Base-by-base conservation (phyloP, 1,140 invertebrate species). In the Tenebrio molitor region DNA sequence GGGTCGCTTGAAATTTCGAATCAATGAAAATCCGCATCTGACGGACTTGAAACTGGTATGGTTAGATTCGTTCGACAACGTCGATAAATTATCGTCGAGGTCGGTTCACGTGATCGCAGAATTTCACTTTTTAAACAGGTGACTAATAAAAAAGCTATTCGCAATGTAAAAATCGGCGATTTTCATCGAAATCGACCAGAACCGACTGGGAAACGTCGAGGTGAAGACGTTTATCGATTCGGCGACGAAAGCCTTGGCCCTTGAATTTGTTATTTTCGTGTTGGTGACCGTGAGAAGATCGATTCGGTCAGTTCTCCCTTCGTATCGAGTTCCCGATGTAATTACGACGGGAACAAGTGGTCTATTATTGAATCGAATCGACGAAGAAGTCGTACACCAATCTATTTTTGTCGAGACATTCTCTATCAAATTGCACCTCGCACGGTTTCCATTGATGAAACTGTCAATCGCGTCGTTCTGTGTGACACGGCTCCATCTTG, bases 41-140 rank as follows among this genome's bases (percentile, higher is more conserved):
- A 33, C 29, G 4, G 10, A 4, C 29, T 33, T 10, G 4, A 33
- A 33, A 33, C 29, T 33, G 29, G 29, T 5, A 10, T 33, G 4
- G 29, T 33, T 33, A 33, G 29, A 33, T 10, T 19, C 10, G 44
- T 7, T 50, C n/a, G 7, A 6, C n/a, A 50, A 21, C 17, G n/a
- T 21, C 44, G 23, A 50, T 50, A 50, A 50, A 50, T 50, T 21
- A 21, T 12, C 15, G n/a, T 10, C 17, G 44, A 50, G 44, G 44
- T 50, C 44, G 19, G 19, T 50, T 21, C 17, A 17, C 44, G n/a
- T 50, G 44, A 50, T 19, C 44, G 19, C 44, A 50, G 44, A 17
- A 50, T 50, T 50, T 50, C 44, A 50, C 44, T 50, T 50, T 50
- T 50, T 50, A 50, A 23, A 50, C 44, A 50, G 44, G 44, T 50